Percentiles rank a stretch among this genome's conserved stretches.
phyloP scores from a whole-genome alignment of 2,797 vertebrate genomes.

The Scarus forsteni region DNA sequence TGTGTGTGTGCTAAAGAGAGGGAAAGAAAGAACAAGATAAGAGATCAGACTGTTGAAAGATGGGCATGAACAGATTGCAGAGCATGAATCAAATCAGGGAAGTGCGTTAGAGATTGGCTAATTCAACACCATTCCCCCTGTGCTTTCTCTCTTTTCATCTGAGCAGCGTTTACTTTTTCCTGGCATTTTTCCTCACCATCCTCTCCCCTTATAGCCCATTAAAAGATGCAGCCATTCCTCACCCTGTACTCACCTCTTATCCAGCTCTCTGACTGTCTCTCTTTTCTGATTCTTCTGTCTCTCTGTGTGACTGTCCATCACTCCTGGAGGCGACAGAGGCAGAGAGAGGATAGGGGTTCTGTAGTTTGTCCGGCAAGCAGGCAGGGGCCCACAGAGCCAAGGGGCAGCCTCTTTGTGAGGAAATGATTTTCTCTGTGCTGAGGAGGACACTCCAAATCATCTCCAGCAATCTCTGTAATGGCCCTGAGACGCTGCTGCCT shows the following conservation, averaged over 20 bases:
- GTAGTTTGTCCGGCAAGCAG: constrained; percentile 62
- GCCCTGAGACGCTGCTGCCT: constrained; percentile 84
- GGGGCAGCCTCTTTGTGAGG: constrained; percentile 77
- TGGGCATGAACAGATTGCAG: constrained; percentile 13
- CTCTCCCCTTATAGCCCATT: constrained; percentile 25
- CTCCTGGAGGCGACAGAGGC: constrained; percentile 39
- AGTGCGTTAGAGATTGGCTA: constrained; percentile 36
- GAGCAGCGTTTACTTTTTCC: constrained; percentile 27
- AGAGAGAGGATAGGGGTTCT: constrained; percentile 36
- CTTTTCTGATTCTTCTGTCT: constrained; percentile 39
- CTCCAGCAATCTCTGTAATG: constrained; percentile 90
- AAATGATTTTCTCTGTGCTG: constrained; percentile 85
- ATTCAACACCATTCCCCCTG: constrained; percentile 43
- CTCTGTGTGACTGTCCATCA: constrained; percentile 37
- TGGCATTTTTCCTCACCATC: constrained; percentile 33
- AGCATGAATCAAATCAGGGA: constrained; percentile 35
- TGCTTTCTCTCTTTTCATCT: constrained; percentile 29
- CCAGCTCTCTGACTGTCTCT: constrained; percentile 21
- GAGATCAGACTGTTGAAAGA: constrained; percentile 3
- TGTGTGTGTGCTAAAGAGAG: constrained; percentile 19
- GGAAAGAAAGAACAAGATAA: neutral
- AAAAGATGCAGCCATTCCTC: constrained; percentile 42
- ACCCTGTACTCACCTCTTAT: constrained; percentile 12
- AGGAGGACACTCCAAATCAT: constrained; percentile 88
- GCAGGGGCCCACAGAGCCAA: constrained; percentile 64